Conservation (phyloP, 2,113 vertebrate genomes). For the Catharus minimus region DNA sequence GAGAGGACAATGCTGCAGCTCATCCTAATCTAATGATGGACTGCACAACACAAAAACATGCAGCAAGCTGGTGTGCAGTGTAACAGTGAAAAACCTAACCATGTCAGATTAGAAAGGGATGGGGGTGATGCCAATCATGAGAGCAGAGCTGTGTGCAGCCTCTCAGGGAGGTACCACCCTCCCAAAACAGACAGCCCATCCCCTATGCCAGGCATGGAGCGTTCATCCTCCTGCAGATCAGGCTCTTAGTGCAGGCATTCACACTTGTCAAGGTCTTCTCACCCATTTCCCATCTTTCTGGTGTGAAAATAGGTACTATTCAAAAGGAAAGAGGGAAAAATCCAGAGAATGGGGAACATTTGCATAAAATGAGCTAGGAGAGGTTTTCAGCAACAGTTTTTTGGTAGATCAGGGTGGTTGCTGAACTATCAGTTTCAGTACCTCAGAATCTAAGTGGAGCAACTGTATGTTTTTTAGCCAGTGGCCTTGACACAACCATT, state of each 20-base stretch:
- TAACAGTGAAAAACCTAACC: background rate
- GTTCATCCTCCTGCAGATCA: background rate
- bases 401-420: background rate
- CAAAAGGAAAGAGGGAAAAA: background rate
- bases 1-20: background rate
- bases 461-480: background rate
- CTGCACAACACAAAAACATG: background rate
- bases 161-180: background rate
- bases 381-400: background rate
- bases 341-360: background rate
- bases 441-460: background rate
- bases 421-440: background rate
- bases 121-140: background rate
- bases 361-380: background rate
- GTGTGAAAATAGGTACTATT: background rate
- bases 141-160: background rate
- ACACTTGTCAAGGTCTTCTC: background rate
- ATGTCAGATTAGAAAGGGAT: too few relatives aligned
- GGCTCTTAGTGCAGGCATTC: background rate
- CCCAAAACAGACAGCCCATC: background rate
- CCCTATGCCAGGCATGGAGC: background rate
- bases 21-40: background rate
- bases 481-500: background rate
- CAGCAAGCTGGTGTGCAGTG: background rate
- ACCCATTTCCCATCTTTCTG: background rate